These are phyloP conservation scores for Pundamilia nyererei DNA, from an alignment of 2,113 vertebrate species.

Conservation along the genomic window DNA sequence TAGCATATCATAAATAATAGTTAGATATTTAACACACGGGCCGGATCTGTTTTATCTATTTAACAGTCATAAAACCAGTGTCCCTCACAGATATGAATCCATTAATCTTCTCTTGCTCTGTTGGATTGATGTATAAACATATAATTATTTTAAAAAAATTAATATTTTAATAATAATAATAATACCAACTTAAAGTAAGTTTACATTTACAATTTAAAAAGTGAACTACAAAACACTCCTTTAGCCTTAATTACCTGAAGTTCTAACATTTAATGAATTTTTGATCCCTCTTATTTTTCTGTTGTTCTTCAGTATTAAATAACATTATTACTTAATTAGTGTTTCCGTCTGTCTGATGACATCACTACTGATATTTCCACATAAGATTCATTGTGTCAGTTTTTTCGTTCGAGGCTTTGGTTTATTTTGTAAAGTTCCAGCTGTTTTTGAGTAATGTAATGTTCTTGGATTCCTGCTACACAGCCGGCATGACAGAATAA, in stretches of 20 bases:
- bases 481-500: not conserved
- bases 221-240: not conserved
- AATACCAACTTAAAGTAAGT: not conserved
- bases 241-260: not conserved
- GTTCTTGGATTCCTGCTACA: not conserved
- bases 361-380: not conserved
- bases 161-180: not conserved
- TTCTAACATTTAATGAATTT: not conserved
- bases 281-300: not conserved
- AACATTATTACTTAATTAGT: not conserved
- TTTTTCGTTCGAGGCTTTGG: not conserved
- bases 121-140: not conserved
- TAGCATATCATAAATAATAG: not conserved
- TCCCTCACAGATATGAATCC: not conserved
- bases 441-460: not conserved
- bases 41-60: not conserved
- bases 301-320: not conserved
- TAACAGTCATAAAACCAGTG: not conserved
- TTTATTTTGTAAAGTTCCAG: not conserved
- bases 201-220: not conserved
- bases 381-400: not conserved
- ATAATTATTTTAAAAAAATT: not conserved
- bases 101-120: not conserved
- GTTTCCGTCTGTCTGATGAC: not conserved
- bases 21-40: not conserved